Base-by-base conservation (phyloP, 1,140 invertebrate genomes). In the Cherax destructor region DNA sequence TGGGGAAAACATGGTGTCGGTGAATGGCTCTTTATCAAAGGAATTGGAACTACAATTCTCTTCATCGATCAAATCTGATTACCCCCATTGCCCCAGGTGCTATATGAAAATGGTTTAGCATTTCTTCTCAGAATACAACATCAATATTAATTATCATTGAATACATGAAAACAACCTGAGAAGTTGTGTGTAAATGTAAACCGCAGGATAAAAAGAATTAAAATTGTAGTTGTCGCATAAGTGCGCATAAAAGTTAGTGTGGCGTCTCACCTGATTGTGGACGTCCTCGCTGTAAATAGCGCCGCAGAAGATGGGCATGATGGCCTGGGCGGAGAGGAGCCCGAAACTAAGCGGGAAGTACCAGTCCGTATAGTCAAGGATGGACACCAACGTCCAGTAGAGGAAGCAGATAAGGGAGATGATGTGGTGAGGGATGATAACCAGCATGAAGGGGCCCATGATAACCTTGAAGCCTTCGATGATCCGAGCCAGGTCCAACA, bases 371-470 rank as follows among this genome's bases (percentile, higher is more conserved):
- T 92, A 91, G 76, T 93, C 92, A n/a, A 93, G 91, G 87, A 92
- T 91, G 10, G 92, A 93, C 18, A 93, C 92, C 24, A 92, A 80
- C 9, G 92, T 93, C 91, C 92, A 93, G 91, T 93, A 93, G 61
- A 93, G 92, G 88, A 93, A 93, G 52, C 92, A 93, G 88, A 93
- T 92, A 84, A 93, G 88, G 6, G 92, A 93, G 81, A 93, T 78
- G 79, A 93, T 93, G 80, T 93, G 92, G 80, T 93, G 91, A 18
- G 69, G 89, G n/a, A 93, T 87, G 69, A 93, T 87, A 13, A 93
- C 91, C 88, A 93, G 87, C 92, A 93, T 92, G 59, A 92, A 91
- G 50, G 92, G 92, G 1, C 92, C 92, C 83, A 93, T 91, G 83
- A 93, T 90, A 18, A 59, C 47, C 78, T 93, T 93, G 79, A 93